Base-by-base conservation (phyloP, 2,888 invertebrate genomes). In the Antheraea yamamai region DNA sequence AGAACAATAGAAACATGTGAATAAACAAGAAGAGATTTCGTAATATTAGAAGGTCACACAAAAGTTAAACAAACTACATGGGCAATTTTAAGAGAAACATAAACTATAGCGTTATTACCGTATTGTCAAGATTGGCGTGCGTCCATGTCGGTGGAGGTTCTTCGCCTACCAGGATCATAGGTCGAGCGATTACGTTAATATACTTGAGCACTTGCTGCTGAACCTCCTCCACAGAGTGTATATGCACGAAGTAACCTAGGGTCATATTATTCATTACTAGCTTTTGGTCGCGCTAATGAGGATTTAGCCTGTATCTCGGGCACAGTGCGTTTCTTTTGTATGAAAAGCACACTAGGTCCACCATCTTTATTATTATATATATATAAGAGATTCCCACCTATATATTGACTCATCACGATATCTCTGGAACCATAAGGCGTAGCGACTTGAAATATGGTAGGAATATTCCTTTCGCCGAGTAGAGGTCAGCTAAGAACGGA, bases 171-270 rank as follows among this genome's bases (percentile, higher is more conserved):
- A 98, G 90, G 10, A 98, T 97, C 87, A 98, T 94, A 0, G 98
- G 98, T 66, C 97, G 96, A 0, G 98, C 99, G 87, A 99, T 97
- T 6, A 99, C 99, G 77, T 98, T 97, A 79, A 99, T 98, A 91
- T 99, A 99, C 89, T 99, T 98, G 83, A 99, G 93, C 35, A 99
- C 99, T 89, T 99, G 98, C 89, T 99, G 98, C 80, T 98, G 97
- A 0, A 99, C 99, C 92, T 99, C 99, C 82, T 99, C 98, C 84
- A 99, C 96, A 0, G 98, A 98, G 81, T 98, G 97, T 23, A 99
- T 98, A 89, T 99, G 99, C 1, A 98, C 97, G 92, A 97, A 99
- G 89, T 97, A 98, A n/a, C 99, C 98, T 97, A 87, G 35, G 30
- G 58, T 85, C 83, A 68, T 23, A 61, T n/a, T 8, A 58, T 58